Base-by-base conservation (phyloP, 2,113 vertebrate genomes). In the Chloebia gouldiae region DNA sequence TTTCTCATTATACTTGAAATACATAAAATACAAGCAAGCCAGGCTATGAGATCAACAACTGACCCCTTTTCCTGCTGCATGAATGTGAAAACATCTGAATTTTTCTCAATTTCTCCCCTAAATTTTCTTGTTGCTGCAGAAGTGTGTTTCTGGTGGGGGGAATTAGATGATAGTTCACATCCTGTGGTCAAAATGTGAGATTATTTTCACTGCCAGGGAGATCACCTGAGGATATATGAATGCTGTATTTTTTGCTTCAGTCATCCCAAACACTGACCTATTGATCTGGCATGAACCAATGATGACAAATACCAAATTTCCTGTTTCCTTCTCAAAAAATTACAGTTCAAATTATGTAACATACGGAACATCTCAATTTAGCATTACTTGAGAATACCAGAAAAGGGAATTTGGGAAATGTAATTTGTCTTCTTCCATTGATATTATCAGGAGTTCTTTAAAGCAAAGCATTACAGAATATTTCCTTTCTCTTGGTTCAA, bases 211-310 rank as follows among this genome's bases (percentile, higher is more conserved):
- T n/a, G 30, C 39, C 72, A 68, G 11, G 15, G 11, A 71, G 9
- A 37, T 70, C 25, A 71, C 5, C 33, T 59, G 18, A 15, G 30
- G 11, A 24, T 61, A 65, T 2, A 76, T 19, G 64, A 75, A 79
- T 15, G 28, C 12, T 63, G 9, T 8, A 10, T 10, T 37, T 84
- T 77, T 69, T 53, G 9, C 23, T 78, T 84, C 33, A 31, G 22
- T 30, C 57, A 64, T 49, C 28, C 14, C 64, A 54, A 84, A 28
- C 13, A 64, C 2, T 27, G 35, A 77, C 15, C 18, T 37, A 24
- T 15, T 63, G 22, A 78, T 33, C 28, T 60, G 28, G 7, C 13
- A 17, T 0, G 0, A 69, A 50, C n/a, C 24, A 59, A 7, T 0
- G 0, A 37, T 8, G 24, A 31, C 5, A 73, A 69, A 68, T 23